phyloP scores from a whole-genome alignment of 2,797 vertebrate genomes.

The Gobio occitaniae region DNA sequence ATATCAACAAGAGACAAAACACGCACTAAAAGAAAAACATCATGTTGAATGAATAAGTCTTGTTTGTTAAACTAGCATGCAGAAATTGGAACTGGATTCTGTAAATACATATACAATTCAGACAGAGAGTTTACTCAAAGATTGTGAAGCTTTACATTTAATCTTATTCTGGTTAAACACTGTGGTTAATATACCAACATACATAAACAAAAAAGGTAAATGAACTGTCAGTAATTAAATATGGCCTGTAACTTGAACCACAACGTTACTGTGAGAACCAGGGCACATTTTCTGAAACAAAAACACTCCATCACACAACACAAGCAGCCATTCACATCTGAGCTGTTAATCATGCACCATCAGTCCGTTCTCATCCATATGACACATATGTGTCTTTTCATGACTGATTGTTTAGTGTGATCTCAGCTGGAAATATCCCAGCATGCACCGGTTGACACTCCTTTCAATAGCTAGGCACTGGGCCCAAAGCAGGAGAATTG shows the following conservation, averaged over 20 bases:
- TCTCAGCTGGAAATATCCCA: conserved; percentile 56
- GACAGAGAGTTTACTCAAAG: conserved; percentile 66
- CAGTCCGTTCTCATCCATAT: conserved; percentile 23
- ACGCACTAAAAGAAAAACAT: neutral
- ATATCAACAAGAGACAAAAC: conserved; percentile 10
- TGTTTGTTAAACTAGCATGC: conserved; percentile 44
- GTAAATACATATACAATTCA: conserved; percentile 70
- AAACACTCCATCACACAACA: conserved; percentile 26
- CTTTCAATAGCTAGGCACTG: conserved; percentile 63
- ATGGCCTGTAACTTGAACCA: conserved; percentile 42
- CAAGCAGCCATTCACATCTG: conserved; percentile 32
- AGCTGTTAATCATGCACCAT: conserved; percentile 23
- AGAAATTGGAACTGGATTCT: conserved; percentile 67
- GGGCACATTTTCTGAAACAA: conserved; percentile 34
- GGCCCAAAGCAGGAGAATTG: conserved; percentile 64
- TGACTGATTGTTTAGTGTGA: conserved; percentile 47
- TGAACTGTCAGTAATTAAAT: conserved; percentile 41
- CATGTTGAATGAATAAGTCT: neutral
- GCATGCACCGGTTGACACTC: conserved; percentile 70
- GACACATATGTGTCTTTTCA: conserved; percentile 46
- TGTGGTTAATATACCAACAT: conserved; percentile 62
- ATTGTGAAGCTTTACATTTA: conserved; percentile 56
- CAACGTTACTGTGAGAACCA: conserved; percentile 48
- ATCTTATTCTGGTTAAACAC: conserved; percentile 57
- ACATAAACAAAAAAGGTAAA: conserved; percentile 50